Evolutionary conservation across 1,140 invertebrate species (phyloP), one percentile per base, ranked within the genome.

Genomic region (Drosophila kurseongensis): DNA sequence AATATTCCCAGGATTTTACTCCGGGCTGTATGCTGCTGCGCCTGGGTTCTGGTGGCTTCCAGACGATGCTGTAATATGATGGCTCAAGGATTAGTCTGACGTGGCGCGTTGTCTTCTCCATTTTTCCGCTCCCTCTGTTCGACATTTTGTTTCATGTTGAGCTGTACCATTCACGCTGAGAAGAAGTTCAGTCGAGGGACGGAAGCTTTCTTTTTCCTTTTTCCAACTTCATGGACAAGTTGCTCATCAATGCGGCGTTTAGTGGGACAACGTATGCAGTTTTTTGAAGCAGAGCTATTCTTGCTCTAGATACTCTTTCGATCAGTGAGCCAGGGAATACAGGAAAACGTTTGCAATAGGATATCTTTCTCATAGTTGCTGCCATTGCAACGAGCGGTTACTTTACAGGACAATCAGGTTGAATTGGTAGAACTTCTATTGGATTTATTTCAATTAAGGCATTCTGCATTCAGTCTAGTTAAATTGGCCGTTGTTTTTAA

Each of bases 41-140:
- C 40, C 35, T 40, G 50, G 56, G 65, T 47, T 29, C 73, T 75
- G 71, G 65, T 75, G 36, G 58, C 58, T 60, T 71, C 44, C 61
- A 63, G 66, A 67, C 76, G 65, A 71, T 78, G 85, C 65, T 75
- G 74, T 89, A 80, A 84, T 89, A 90, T 89, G 80, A 90, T 89
- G 82, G 83, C 83, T 75, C 79, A 77, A 80, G 85, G 83, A 88
- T 88, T 88, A 88, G 79, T 88, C 79, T 89, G 84, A 80, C 79
- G 76, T 80, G 84, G 77, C 65, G 65, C 66, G 58, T 75, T 77
- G 45, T 60, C 48, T 63, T 47, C 48, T 54, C 47, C 54, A 52
- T 72, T 69, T 83, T 83, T 69, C 56, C 60, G 52, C 52, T 74
- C 82, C 78, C 45, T 89, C 77, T 65, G 61, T 83, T 89, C 68